phyloP scores from a whole-genome alignment of 2,113 vertebrate species.

The Coracopsis vasa region DNA sequence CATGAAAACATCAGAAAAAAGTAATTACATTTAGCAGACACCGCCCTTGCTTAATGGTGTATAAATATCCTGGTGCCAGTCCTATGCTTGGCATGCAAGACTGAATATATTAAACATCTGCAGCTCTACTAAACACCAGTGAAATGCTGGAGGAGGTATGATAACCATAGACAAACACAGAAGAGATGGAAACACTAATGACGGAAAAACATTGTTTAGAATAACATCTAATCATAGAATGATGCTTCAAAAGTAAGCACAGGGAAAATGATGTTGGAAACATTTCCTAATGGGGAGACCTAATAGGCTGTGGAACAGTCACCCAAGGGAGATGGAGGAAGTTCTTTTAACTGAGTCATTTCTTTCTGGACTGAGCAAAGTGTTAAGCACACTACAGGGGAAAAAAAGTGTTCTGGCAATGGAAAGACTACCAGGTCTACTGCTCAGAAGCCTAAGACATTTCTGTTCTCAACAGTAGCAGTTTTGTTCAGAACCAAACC shows the following conservation, averaged over 20 bases:
- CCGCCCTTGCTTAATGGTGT: constrained; percentile 2
- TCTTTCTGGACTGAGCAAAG: constrained; percentile 6
- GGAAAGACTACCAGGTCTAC: neutral
- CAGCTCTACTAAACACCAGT: neutral
- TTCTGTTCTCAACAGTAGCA: neutral
- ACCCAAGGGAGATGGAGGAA: neutral
- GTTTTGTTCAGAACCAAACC: neutral
- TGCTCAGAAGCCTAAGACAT: neutral
- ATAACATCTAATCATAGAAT: neutral
- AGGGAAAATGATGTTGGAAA: neutral
- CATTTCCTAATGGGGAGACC: neutral
- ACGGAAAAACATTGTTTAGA: neutral
- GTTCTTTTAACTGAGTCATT: constrained; percentile 31
- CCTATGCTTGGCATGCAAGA: neutral
- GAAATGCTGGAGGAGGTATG: neutral
- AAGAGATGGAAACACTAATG: neutral
- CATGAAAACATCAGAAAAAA: constrained; percentile 11
- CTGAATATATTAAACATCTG: neutral
- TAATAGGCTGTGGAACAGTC: neutral
- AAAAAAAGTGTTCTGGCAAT: neutral
- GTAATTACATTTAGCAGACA: neutral
- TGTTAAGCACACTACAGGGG: neutral
- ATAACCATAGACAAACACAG: neutral
- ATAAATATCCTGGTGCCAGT: neutral
- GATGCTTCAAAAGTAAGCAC: neutral